These are phyloP conservation scores for Halocaridina rubra DNA, from an alignment of 2,888 invertebrate genomes.

Conservation along the genomic window DNA sequence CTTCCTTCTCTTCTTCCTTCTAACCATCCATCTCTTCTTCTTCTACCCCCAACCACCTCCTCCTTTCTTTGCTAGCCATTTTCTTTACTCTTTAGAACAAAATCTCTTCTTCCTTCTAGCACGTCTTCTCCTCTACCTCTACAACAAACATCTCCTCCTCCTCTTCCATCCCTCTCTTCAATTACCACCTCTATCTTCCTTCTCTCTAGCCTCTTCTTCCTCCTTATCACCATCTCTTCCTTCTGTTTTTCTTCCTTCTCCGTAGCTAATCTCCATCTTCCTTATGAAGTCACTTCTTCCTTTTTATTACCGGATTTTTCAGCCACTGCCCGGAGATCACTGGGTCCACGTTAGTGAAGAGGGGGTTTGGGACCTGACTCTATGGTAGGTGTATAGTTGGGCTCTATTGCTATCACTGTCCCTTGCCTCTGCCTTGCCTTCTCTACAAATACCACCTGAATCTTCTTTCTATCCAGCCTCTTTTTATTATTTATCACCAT, in stretches of 20 bases:
- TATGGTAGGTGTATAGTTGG: too few species aligned
- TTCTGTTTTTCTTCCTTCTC: background rate
- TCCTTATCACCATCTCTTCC: background rate
- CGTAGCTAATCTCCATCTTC: background rate
- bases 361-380: too few species aligned
- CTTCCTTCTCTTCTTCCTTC: background rate
- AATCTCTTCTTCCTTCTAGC: background rate
- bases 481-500: background rate
- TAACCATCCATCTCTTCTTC: constrained; percentile 4
- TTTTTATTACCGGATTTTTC: background rate
- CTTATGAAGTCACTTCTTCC: background rate
- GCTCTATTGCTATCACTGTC: too few species aligned
- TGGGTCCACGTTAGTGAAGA: too few species aligned
- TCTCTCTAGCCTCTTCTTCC: background rate
- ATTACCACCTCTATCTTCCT: background rate
- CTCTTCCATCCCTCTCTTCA: background rate
- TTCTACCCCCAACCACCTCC: background rate
- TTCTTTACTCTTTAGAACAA: background rate
- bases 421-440: too few species aligned
- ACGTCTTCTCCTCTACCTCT: background rate
- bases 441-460: too few species aligned
- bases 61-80: background rate
- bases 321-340: too few species aligned
- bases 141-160: background rate
- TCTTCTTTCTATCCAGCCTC: background rate